Conservation (phyloP, 2,113 vertebrate species). For the Procapra przewalskii region DNA sequence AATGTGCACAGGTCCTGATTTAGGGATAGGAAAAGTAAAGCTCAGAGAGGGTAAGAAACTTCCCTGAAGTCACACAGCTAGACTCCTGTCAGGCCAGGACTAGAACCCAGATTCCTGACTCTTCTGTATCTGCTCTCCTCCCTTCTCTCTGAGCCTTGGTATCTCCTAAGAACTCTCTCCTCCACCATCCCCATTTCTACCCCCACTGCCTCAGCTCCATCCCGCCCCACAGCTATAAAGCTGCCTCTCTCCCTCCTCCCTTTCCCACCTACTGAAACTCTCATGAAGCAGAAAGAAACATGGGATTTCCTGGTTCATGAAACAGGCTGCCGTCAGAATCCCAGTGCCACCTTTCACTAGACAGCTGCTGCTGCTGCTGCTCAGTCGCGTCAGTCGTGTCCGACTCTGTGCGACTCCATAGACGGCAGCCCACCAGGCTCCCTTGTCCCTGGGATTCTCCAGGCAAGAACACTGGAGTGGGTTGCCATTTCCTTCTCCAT, state of each 20-base stretch:
- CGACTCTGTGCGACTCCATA: no score
- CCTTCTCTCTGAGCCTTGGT: background rate
- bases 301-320: background rate
- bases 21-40: background rate
- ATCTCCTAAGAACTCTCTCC: background rate
- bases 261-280: background rate
- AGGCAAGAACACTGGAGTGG: no score
- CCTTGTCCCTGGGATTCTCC: no score
- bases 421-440: no score
- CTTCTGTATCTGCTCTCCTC: background rate
- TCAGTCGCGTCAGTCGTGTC: no score
- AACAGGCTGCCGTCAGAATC: background rate
- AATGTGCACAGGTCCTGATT: background rate
- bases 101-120: background rate
- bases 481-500: no score
- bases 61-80: background rate
- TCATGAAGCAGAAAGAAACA: background rate
- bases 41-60: background rate
- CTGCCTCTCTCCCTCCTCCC: background rate
- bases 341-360: background rate
- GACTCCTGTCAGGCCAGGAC: background rate
- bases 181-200: background rate
- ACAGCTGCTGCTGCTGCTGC: background rate
- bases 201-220: background rate
- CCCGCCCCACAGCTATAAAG: background rate